Evolutionary conservation across 2,113 vertebrate genomes (phyloP).

Genomic region (Arothron firmamentum): DNA sequence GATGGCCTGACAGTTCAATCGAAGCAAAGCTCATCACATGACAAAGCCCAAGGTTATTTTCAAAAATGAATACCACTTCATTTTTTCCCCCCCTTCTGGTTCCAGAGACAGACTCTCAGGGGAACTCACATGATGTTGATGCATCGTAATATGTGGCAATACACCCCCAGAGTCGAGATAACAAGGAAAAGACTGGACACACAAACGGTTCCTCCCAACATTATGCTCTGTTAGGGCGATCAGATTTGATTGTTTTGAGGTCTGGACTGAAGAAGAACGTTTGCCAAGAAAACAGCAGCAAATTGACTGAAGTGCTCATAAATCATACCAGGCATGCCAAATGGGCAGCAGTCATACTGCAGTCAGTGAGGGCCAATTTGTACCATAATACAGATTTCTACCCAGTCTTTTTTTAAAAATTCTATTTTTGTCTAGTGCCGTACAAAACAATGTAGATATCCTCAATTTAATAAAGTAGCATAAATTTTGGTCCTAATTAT

Average conservation of each 20-base stretch:
- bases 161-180: conserved; percentile 31
- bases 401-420: neutral
- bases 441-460: no score
- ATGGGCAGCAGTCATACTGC: conserved; percentile 15
- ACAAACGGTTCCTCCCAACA: conserved; percentile 49
- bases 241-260: conserved; percentile 25
- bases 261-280: conserved; percentile 15
- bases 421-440: no score
- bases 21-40: conserved; percentile 14
- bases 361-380: neutral
- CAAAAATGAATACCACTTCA: conserved; percentile 33
- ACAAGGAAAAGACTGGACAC: conserved; percentile 55
- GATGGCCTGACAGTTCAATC: conserved; percentile 16
- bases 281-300: conserved; percentile 22
- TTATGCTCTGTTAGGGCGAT: conserved; percentile 35
- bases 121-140: conserved; percentile 53
- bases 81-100: conserved; percentile 8
- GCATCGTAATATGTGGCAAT: conserved; percentile 55
- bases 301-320: conserved; percentile 16
- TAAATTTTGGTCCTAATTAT: neutral
- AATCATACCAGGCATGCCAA: conserved; percentile 29
- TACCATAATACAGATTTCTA: neutral
- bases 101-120: conserved; percentile 23
- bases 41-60: conserved; percentile 22
- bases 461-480: neutral